A percentile compares a stretch with the other conserved stretches of the same genome.
Conservation (phyloP, 2,888 invertebrate genomes). For the Pseudococcus longispinus region DNA sequence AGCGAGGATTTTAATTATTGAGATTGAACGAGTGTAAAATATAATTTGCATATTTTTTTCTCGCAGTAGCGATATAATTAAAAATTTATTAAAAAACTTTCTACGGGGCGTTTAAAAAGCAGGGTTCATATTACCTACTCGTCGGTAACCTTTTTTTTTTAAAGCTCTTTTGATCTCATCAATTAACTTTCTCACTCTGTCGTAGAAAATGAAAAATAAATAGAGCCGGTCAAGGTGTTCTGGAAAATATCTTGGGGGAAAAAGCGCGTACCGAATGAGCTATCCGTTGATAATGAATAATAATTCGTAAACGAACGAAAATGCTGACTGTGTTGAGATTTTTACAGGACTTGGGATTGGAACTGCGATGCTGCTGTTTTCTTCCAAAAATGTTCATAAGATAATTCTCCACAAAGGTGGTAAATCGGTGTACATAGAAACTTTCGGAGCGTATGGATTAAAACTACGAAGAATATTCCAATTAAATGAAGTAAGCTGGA, state of each 20-base stretch:
- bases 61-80: not conserved
- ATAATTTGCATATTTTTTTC: constrained; percentile 23
- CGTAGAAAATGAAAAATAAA: constrained; percentile 2
- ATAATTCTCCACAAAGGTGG: constrained; percentile 48
- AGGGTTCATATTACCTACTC: not conserved
- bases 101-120: not conserved
- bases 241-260: not conserved
- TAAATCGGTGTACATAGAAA: constrained; percentile 33
- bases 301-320: not conserved
- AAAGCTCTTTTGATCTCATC: not conserved
- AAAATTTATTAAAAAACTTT: constrained; percentile 30
- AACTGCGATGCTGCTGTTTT: not conserved
- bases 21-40: constrained; percentile 28
- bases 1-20: constrained; percentile 9
- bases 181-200: not conserved
- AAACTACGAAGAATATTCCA: not conserved
- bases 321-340: not conserved
- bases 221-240: not conserved
- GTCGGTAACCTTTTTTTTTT: not conserved
- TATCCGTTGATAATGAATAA: constrained; percentile 11
- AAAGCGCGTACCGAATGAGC: not conserved
- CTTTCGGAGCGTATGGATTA: constrained; percentile 29
- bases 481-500: constrained; percentile 17
- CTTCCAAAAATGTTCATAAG: not conserved
- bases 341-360: constrained; percentile 2